These are phyloP conservation scores for Peromyscus melanophrys DNA, from an alignment of 2,797 vertebrate species.

Conservation along the genomic window DNA sequence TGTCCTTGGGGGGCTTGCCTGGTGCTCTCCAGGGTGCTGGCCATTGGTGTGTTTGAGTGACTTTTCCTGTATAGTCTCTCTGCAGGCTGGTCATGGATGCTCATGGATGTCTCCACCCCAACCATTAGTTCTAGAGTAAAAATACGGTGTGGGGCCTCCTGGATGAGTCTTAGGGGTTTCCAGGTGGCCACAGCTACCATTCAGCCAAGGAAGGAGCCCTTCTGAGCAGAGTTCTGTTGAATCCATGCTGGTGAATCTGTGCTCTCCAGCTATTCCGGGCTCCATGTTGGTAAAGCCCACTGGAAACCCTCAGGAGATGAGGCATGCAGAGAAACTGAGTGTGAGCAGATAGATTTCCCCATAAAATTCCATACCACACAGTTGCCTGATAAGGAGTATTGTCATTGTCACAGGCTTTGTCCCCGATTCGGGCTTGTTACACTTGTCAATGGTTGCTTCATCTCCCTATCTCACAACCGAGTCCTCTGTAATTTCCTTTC, in stretches of 20 bases:
- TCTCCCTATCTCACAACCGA: constrained; percentile 39
- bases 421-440: constrained; percentile 29
- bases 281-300: background rate
- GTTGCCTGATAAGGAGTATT: background rate
- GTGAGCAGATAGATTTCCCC: background rate
- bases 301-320: background rate
- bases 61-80: background rate
- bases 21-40: background rate
- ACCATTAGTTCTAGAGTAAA: constrained; percentile 25
- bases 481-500: constrained; percentile 51
- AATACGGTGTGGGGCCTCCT: background rate
- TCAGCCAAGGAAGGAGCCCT: background rate
- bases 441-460: background rate
- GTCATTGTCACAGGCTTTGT: background rate
- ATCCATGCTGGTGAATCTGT: too few species aligned
- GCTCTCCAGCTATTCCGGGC: background rate
- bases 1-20: background rate
- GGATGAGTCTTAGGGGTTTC: constrained; percentile 35
- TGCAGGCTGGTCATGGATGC: background rate
- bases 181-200: background rate
- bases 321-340: background rate
- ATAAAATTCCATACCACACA: background rate
- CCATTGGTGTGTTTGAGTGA: background rate
- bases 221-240: background rate
- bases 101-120: background rate